Percentiles rank a stretch among this genome's conserved stretches.
Evolutionary conservation across 1,140 invertebrate species (phyloP).

Genomic region (Brachionus sp.): DNA sequence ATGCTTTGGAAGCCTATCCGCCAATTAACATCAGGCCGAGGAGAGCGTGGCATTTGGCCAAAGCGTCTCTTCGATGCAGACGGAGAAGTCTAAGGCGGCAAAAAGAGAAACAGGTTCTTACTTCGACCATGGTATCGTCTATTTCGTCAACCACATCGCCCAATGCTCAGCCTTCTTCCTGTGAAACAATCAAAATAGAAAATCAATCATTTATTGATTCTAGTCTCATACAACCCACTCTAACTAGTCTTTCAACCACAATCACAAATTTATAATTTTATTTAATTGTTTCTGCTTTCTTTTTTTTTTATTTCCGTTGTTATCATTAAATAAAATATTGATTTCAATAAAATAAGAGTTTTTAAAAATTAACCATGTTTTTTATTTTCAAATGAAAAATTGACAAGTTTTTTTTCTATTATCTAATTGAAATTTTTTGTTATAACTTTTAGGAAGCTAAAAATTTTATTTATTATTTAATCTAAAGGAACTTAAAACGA

Average conservation of each 20-base stretch:
- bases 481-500: too few species aligned
- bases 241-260: not conserved
- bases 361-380: not conserved
- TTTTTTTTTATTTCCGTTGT: conserved; percentile 19
- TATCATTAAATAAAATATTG: not conserved
- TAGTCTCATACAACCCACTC: not conserved
- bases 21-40: conserved; percentile 18
- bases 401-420: not conserved
- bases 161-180: not conserved
- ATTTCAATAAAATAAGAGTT: not conserved
- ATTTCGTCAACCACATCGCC: not conserved
- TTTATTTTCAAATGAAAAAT: not conserved
- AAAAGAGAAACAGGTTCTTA: conserved; percentile 28
- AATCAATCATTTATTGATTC: conserved; percentile 38
- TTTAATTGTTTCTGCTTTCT: not conserved
- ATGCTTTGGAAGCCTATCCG: not conserved
- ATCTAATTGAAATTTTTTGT: too few species aligned
- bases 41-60: conserved; percentile 24
- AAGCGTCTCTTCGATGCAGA: conserved; percentile 3
- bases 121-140: conserved; percentile 1
- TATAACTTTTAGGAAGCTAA: too few species aligned
- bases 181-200: not conserved
- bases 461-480: too few species aligned
- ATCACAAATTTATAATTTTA: conserved; percentile 13
- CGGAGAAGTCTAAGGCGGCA: not conserved